Evolutionary conservation across 2,797 vertebrate genomes (phyloP).

Genomic region (Danio albolineatus): DNA sequence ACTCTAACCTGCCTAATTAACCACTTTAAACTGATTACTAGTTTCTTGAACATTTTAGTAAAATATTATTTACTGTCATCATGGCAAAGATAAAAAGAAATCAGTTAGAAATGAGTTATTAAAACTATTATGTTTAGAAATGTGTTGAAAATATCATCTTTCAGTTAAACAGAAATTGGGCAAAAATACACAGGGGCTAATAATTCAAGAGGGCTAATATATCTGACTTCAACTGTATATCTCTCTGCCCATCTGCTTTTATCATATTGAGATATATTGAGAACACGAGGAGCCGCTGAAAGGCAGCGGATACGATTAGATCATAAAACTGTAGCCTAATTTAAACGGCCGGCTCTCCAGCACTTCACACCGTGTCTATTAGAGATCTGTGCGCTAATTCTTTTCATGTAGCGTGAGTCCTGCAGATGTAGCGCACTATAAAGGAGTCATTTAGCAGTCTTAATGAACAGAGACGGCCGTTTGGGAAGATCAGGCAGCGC

Average conservation of each 20-base stretch:
- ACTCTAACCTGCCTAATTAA: too few relatives aligned
- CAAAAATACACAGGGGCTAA: too few relatives aligned
- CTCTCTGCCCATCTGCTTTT: constrained; percentile 80
- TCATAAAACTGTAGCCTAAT: constrained; percentile 82
- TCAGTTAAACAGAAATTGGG: too few relatives aligned
- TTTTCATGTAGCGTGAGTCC: constrained; percentile 78
- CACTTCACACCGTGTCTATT: constrained; percentile 75
- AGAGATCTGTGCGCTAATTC: constrained; percentile 82
- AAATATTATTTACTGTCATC: too few relatives aligned
- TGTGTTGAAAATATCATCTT: too few relatives aligned
- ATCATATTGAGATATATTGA: constrained; percentile 79
- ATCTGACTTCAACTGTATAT: too few relatives aligned
- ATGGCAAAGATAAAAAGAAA: too few relatives aligned
- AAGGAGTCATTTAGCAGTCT: constrained; percentile 82
- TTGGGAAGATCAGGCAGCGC: constrained; percentile 80
- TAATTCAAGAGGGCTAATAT: too few relatives aligned
- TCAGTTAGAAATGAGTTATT: too few relatives aligned
- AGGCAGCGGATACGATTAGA: constrained; percentile 79
- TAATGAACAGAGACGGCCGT: constrained; percentile 84
- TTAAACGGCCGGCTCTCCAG: constrained; percentile 75
- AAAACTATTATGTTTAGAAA: too few relatives aligned
- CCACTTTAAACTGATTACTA: too few relatives aligned
- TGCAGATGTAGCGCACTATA: constrained; percentile 80
- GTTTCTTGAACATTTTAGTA: too few relatives aligned
- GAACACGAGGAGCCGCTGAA: constrained; percentile 73